These are phyloP conservation scores for Podarcis siculus DNA, from an alignment of 2,797 vertebrate species.

Conservation along the genomic window DNA sequence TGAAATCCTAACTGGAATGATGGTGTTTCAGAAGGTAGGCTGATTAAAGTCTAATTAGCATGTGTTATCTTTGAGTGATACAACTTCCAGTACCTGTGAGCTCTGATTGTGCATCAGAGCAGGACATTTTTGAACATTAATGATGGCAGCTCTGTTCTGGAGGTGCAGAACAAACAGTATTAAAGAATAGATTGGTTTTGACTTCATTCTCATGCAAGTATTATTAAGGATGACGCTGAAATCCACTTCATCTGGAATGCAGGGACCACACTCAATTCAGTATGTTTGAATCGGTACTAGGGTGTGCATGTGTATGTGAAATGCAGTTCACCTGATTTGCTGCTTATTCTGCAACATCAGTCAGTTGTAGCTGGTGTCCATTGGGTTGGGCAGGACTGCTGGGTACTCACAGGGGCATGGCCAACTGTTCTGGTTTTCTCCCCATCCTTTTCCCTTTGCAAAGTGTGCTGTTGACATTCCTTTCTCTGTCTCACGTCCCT, in stretches of 20 bases:
- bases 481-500: no score
- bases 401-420: no score
- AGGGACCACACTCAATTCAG: background rate
- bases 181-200: background rate
- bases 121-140: background rate
- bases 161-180: background rate
- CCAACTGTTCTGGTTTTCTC: no score
- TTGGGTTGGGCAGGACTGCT: no score
- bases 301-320: background rate
- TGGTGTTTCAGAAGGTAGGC: background rate
- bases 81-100: background rate
- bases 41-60: slow-evolving; percentile 16
- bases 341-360: background rate
- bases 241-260: background rate
- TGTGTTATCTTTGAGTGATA: slow-evolving; percentile 1
- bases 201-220: background rate
- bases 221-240: background rate
- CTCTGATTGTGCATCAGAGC: background rate
- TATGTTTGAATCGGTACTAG: no score
- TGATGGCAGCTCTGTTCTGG: background rate
- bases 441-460: no score
- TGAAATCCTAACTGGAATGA: background rate
- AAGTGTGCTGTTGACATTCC: no score
- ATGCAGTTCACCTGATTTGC: background rate
- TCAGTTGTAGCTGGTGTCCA: no score